Conservation (phyloP, 2,113 vertebrate genomes). For the Nestor notabilis region DNA sequence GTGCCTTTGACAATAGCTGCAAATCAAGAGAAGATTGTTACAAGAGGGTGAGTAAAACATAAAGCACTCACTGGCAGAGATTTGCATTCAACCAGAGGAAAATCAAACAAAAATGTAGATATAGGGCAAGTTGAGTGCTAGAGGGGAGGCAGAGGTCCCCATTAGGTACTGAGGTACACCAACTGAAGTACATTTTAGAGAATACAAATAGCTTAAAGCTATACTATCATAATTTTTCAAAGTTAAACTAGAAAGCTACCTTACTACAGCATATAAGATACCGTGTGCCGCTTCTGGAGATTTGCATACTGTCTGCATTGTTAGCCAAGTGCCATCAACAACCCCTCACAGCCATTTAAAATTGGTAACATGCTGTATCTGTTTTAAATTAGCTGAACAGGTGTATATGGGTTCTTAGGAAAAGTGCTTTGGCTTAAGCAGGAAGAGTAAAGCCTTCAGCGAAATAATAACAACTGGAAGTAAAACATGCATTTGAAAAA, state of each 20-base stretch:
- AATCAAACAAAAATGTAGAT: background rate
- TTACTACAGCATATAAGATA: background rate
- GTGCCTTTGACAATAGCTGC: background rate
- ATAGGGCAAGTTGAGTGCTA: background rate
- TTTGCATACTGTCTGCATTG: background rate
- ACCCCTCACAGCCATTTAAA: constrained; percentile 41
- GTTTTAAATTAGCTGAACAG: constrained; percentile 29
- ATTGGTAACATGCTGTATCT: background rate
- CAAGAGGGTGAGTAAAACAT: background rate
- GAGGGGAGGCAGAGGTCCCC: background rate
- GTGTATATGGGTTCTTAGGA: background rate
- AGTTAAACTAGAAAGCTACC: background rate
- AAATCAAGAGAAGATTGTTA: background rate
- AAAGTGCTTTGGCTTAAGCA: background rate
- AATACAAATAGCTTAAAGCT: background rate
- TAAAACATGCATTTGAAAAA: background rate
- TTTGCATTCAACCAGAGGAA: background rate
- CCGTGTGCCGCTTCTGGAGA: background rate
- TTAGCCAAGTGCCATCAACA: constrained; percentile 48
- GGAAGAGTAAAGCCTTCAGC: background rate
- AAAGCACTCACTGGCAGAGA: background rate
- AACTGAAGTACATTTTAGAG: background rate
- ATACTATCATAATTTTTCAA: background rate
- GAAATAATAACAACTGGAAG: background rate
- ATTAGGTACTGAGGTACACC: background rate